These are phyloP conservation scores for Sebastes schlegelii DNA, from an alignment of 2,113 vertebrate genomes.

Conservation along the genomic window DNA sequence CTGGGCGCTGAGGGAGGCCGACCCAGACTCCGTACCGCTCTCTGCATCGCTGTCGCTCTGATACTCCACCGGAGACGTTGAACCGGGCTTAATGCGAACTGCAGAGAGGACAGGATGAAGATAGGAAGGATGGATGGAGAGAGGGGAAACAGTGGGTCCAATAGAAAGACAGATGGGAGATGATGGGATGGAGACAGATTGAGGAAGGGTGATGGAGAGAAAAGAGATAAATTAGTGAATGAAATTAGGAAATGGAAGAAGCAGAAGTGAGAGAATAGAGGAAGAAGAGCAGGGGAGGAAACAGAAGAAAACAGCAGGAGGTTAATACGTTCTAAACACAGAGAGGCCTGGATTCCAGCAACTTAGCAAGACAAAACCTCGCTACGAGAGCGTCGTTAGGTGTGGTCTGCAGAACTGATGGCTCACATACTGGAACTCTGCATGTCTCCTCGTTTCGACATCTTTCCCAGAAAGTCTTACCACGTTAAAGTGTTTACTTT, in stretches of 20 bases:
- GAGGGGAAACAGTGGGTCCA: neutral
- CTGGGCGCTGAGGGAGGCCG: conserved; percentile 81
- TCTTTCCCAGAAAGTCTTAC: neutral
- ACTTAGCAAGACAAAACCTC: conserved; percentile 50
- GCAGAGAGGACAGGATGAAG: conserved; percentile 3
- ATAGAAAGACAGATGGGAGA: neutral
- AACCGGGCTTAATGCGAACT: conserved; percentile 86
- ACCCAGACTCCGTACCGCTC: conserved; percentile 84
- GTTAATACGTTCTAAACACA: conserved; percentile 52
- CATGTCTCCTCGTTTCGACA: neutral
- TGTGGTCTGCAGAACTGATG: conserved; percentile 39
- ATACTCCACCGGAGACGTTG: conserved; percentile 85
- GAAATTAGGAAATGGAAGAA: conserved; percentile 12
- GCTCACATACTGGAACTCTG: conserved; percentile 15
- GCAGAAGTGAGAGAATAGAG: conserved; percentile 9
- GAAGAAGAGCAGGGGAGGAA: neutral
- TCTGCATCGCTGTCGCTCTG: conserved; percentile 86
- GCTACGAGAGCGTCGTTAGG: neutral
- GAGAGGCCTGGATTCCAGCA: conserved; percentile 42
- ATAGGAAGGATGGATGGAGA: neutral
- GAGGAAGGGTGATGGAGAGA: neutral
- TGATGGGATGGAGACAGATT: neutral
- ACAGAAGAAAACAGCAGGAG: conserved; percentile 38
- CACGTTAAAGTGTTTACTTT: neutral
- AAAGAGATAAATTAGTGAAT: conserved; percentile 4